These are phyloP conservation scores for Corythaixoides concolor DNA, from an alignment of 2,113 vertebrate genomes.

Conservation along the genomic window DNA sequence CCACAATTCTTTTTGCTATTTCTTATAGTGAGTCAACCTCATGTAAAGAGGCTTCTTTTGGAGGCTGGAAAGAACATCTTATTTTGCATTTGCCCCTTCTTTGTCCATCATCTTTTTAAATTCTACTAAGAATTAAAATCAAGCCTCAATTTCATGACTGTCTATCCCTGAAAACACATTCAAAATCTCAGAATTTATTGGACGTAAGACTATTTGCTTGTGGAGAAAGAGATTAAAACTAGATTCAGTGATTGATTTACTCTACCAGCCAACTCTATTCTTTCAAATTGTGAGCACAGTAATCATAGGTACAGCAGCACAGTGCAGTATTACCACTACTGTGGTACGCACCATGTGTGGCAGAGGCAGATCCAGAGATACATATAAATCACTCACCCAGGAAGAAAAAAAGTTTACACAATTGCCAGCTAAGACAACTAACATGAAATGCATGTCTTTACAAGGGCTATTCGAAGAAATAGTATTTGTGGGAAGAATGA, in stretches of 20 bases:
- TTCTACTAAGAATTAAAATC: neutral
- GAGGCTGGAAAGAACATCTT: neutral
- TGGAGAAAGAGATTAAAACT: neutral
- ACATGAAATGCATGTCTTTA: constrained; percentile 48
- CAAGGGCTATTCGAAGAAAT: constrained; percentile 46
- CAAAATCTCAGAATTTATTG: neutral
- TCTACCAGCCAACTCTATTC: neutral
- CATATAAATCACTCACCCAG: constrained; percentile 5
- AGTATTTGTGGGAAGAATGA: constrained; percentile 62
- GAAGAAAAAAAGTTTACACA: neutral
- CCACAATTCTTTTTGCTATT: neutral
- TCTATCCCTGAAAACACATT: neutral
- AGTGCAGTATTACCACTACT: neutral
- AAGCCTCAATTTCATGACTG: neutral
- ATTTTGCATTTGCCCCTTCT: neutral
- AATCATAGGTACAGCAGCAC: neutral
- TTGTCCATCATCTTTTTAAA: neutral
- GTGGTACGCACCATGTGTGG: neutral
- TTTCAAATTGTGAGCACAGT: neutral
- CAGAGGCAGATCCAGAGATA: neutral
- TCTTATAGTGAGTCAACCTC: neutral
- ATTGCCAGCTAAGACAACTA: constrained; percentile 30
- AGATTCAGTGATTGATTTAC: neutral
- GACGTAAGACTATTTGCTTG: neutral
- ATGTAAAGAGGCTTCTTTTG: neutral